Evolutionary conservation across 2,888 invertebrate genomes (phyloP).

Genomic region (Hyles lineata): DNA sequence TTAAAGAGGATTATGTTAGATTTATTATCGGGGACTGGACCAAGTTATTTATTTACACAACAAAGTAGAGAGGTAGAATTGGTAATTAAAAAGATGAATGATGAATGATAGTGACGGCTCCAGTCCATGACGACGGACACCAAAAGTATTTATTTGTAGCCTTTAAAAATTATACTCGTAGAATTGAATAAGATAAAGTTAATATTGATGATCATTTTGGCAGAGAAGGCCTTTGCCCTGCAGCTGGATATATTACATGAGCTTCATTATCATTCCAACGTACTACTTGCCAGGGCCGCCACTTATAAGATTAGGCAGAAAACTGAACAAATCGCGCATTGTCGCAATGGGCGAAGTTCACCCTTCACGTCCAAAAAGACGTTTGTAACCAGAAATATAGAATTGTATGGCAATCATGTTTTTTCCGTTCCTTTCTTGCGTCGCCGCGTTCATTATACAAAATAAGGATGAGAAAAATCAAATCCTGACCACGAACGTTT

Average conservation of each 20-base stretch:
- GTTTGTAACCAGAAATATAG: not conserved
- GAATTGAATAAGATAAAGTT: not conserved
- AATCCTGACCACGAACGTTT: slow-evolving; percentile 98
- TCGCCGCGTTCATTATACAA: slow-evolving; percentile 86
- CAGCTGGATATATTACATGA: no score
- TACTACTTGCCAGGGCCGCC: not conserved
- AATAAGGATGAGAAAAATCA: slow-evolving; percentile 99
- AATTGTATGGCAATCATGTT: slow-evolving; percentile 49
- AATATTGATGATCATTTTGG: not conserved
- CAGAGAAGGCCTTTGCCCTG: no score
- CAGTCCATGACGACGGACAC: no score
- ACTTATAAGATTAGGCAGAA: slow-evolving; percentile 2
- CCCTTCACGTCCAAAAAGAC: not conserved
- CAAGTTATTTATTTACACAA: slow-evolving; percentile 19
- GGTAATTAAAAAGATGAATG: no score
- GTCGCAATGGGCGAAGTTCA: not conserved
- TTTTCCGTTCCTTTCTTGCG: slow-evolving; percentile 83
- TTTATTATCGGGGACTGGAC: slow-evolving; percentile 41
- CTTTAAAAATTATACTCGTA: no score
- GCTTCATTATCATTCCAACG: no score
- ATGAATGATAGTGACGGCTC: not conserved
- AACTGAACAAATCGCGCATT: not conserved
- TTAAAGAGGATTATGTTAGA: slow-evolving; percentile 40
- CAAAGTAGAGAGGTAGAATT: not conserved
- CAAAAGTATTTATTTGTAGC: not conserved